Conservation (phyloP, 92 coral and sea anemone genomes). For the Epizoanthus rinbou region DNA sequence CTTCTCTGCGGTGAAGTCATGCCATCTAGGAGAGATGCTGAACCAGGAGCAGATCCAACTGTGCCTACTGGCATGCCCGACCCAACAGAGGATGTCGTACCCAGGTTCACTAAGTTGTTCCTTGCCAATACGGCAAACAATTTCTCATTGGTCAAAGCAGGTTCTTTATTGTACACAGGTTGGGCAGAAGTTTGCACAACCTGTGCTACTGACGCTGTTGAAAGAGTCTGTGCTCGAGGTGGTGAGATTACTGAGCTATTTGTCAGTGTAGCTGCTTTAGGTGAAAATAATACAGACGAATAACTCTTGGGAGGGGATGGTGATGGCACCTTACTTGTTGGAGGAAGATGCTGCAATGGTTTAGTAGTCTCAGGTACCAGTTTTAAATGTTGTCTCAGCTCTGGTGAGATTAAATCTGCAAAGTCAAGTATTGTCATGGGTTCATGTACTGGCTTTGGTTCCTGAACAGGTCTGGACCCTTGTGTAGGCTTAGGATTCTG, state of each 20-base stretch:
- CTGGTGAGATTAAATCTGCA: slow-evolving; percentile 77
- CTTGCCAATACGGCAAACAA: slow-evolving; percentile 38
- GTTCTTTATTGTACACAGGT: slow-evolving; percentile 19
- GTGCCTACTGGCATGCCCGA: slow-evolving; percentile 7
- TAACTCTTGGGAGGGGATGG: slow-evolving; percentile 59
- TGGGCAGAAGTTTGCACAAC: slow-evolving; percentile 36
- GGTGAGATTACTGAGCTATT: slow-evolving; percentile 51
- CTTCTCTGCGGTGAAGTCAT: slow-evolving; percentile 69
- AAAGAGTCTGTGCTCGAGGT: slow-evolving; percentile 48
- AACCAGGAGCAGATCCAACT: slow-evolving; percentile 31
- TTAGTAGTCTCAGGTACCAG: slow-evolving; percentile 36
- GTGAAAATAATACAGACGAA: slow-evolving; percentile 51
- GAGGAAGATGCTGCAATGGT: slow-evolving; percentile 57
- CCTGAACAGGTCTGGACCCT: slow-evolving; percentile 28
- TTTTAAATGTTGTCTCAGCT: slow-evolving; percentile 51
- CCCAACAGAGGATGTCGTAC: slow-evolving; percentile 31
- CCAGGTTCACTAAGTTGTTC: slow-evolving; percentile 30
- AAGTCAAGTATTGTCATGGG: slow-evolving; percentile 78
- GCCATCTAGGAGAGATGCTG: slow-evolving; percentile 60
- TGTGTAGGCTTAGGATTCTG: slow-evolving; percentile 22
- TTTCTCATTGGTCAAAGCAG: slow-evolving; percentile 49
- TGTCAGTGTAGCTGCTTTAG: slow-evolving; percentile 45
- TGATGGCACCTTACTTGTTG: slow-evolving; percentile 57
- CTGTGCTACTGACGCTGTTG: slow-evolving; percentile 44
- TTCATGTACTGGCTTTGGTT: slow-evolving; percentile 52